Evolutionary conservation across 2,113 vertebrate species (phyloP).

Genomic region (Brevimyrus niger): DNA sequence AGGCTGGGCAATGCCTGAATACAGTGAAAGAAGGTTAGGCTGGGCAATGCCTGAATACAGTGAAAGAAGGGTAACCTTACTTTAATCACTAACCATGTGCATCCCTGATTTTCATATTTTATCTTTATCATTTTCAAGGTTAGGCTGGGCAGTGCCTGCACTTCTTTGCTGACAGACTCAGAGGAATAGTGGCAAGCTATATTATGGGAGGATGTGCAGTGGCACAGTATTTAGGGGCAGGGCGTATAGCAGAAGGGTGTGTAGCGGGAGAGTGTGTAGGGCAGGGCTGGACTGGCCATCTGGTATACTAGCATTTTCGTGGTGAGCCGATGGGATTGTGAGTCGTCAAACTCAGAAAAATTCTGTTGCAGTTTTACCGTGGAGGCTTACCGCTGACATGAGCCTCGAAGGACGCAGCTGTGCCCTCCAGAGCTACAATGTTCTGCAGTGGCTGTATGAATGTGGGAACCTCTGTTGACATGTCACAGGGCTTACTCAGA

Average conservation of each 20-base stretch:
- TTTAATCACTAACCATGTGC: background rate
- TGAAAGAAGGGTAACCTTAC: background rate
- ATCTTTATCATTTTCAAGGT: background rate
- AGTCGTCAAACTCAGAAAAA: background rate
- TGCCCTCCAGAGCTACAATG: slow-evolving; percentile 81
- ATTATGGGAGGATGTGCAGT: background rate
- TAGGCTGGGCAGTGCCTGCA: background rate
- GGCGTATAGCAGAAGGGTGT: background rate
- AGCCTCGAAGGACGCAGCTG: slow-evolving; percentile 79
- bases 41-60: background rate
- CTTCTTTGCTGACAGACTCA: background rate
- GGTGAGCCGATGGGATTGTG: background rate
- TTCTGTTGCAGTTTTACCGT: background rate
- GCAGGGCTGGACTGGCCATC: background rate
- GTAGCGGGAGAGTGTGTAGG: background rate
- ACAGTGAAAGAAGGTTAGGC: too few species aligned
- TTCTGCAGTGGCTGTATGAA: slow-evolving; percentile 76
- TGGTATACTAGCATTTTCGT: background rate
- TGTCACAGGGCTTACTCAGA: slow-evolving; percentile 69
- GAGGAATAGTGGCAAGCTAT: background rate
- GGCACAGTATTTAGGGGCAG: background rate
- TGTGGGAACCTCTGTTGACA: slow-evolving; percentile 72
- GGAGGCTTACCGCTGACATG: slow-evolving; percentile 70
- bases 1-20: background rate
- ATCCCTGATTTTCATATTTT: background rate